A percentile compares a stretch with the other conserved stretches of the same genome.
These are phyloP conservation scores for Oenanthe melanoleuca DNA, from an alignment of 2,113 vertebrate species.

Conservation along the genomic window DNA sequence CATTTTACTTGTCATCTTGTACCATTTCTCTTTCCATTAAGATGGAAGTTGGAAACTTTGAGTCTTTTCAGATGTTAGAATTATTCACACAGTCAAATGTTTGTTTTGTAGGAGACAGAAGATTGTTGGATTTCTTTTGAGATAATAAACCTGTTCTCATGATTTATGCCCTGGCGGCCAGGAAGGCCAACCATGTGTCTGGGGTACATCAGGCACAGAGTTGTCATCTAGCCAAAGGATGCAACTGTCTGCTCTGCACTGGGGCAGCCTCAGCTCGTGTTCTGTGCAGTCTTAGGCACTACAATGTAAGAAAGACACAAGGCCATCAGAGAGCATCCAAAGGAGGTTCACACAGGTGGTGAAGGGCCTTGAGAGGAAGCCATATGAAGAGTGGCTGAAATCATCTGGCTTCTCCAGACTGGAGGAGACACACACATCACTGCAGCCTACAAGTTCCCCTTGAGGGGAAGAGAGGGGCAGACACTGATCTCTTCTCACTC, in stretches of 20 bases:
- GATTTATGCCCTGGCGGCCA: neutral
- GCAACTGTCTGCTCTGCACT: neutral
- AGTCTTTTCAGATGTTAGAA: neutral
- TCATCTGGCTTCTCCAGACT: neutral
- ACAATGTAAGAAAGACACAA: neutral
- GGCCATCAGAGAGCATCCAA: neutral
- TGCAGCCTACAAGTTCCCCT: neutral
- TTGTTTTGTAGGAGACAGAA: neutral
- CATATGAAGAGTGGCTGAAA: neutral
- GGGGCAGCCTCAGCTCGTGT: accelerated
- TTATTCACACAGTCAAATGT: neutral
- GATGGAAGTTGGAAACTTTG: neutral
- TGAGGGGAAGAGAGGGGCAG: neutral
- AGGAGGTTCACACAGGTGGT: neutral
- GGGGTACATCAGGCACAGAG: neutral
- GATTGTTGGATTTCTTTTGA: neutral
- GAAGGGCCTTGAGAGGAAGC: neutral
- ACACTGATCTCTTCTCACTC: neutral
- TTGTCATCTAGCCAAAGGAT: neutral
- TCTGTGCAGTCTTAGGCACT: neutral
- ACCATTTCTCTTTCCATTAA: neutral
- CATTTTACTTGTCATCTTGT: neutral
- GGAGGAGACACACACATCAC: neutral
- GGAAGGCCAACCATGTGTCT: neutral
- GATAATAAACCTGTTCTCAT: neutral